Base-by-base conservation (phyloP, 2,797 vertebrate genomes). In the Phalanger gymnotis region DNA sequence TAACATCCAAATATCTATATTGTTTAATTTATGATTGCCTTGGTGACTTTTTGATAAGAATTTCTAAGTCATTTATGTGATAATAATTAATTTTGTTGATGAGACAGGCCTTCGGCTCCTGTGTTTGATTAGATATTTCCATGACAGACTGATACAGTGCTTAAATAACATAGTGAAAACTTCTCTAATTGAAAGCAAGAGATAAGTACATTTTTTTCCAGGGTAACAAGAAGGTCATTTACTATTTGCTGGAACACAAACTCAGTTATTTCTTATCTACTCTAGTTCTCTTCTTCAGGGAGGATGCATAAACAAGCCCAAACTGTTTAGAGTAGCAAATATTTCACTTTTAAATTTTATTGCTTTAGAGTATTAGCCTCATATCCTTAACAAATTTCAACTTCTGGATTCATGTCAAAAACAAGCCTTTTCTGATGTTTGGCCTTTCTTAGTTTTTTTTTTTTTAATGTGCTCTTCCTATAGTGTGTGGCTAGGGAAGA, bases 261-360 rank as follows among this genome's bases (percentile, higher is more conserved):
- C 22, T 81, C n/a, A 25, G 51, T 53, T 96, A 94, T 66, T 28
- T 93, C 57, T 94, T 92, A 52, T n/a, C 30, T 25, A 54, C 16
- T 93, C 10, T 0, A 31, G 31, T 40, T 94, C 90, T 87, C 10
- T 47, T 92, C 91, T 51, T 47, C 40, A 56, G 54, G 81, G 56
- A 47, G 55, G 89, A 19, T 54, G 5, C 30, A 54, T 52, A 66
- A 81, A 90, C 58, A 93, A 34, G 47, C 73, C 73, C 54, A 9
- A 93, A 54, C 51, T 34, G 90, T 31, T 61, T 57, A 30, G 54
- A 92, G 87, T 25, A 91, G 47, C 19, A 90, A 58, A 54, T 93
- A n/a, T 54, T 73, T 90, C 57, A 94, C 73, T 94, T 54, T n/a
- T 87, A 93, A 40, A 89, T 54, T 81, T 92, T 95, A 90, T 91